Evolutionary conservation across 2,888 invertebrate species (phyloP), one percentile per base, ranked within the genome.

Genomic region (Aleiodes leptofemur): DNA sequence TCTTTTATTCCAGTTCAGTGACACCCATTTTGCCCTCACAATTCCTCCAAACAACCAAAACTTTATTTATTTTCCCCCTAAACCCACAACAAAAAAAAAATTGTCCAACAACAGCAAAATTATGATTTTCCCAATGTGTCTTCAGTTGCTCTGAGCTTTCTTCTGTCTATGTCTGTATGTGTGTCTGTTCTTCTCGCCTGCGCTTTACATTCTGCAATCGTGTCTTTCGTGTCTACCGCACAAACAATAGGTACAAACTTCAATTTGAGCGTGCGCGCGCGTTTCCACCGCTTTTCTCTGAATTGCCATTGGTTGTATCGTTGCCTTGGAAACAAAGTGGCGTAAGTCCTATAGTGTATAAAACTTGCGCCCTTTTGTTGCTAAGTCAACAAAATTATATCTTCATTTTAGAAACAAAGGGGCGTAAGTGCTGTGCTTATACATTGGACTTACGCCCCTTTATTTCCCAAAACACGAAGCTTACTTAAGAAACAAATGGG

Each of bases 251-350:
- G 29, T 59, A 51, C 31, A 29, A 72, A 61, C 31, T 9, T 50
- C 31, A 16, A 73, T 73, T 74, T 56, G 70, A 74, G 74, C 70
- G 48, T 74, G 74, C 74, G 74, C 74, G 69, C 59, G 34, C 23
- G 59, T 70, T 70, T 55, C 61, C 48, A 48, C 64, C 55, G 55
- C 13, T 31, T 34, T 34, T 51, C 51, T 68, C 23, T 68, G 29
- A 31, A 23, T 23, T 13, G 13, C 23, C 23, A 5, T 51, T 68
- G 29, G n/a, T 13, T 23, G 2, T 23, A 23, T 23, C 23, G 23
- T 23, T 23, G 23, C 23, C 23, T 23, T 23, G 23, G 23, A 23
- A 23, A 23, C 23, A 23, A 23, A 23, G 23, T 23, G 23, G 23
- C 23, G 2, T 23, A 23, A 23, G 23, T 23, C 1, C 23, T 23